These are phyloP conservation scores for Oxyscelio sp. DNA, from an alignment of 2,888 invertebrate genomes.

Conservation along the genomic window DNA sequence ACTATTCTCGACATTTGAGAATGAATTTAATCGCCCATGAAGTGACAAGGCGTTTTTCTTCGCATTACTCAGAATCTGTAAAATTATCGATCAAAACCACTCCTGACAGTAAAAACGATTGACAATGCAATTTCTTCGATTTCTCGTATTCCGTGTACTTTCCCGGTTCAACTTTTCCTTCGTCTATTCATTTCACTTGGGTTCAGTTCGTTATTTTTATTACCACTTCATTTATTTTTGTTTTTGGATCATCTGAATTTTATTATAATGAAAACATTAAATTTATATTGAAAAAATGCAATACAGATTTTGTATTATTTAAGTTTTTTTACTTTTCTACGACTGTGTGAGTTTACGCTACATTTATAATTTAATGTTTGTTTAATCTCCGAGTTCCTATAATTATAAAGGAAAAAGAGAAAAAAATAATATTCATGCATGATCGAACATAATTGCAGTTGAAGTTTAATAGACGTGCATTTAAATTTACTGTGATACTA, in stretches of 20 bases:
- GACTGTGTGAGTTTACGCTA: too few relatives aligned
- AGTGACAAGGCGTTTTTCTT: conserved; percentile 59
- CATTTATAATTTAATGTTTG: conserved; percentile 17
- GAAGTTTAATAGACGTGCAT: conserved; percentile 30
- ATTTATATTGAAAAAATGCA: too few relatives aligned
- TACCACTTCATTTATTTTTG: conserved; percentile 24
- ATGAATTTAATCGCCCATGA: conserved; percentile 54
- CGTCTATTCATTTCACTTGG: conserved; percentile 27
- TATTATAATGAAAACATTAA: neutral
- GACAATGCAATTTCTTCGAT: conserved; percentile 70
- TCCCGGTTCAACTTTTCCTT: conserved; percentile 66
- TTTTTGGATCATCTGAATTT: neutral
- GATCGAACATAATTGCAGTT: conserved; percentile 41
- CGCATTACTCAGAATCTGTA: conserved; percentile 53
- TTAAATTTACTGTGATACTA: conserved; percentile 17
- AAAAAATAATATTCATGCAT: conserved; percentile 43
- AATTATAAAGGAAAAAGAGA: conserved; percentile 27
- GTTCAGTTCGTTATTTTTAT: conserved; percentile 43
- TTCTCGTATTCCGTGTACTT: conserved; percentile 59
- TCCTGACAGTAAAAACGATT: conserved; percentile 56
- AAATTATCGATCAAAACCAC: conserved; percentile 61
- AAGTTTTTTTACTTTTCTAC: conserved; percentile 1
- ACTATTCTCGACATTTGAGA: conserved; percentile 19
- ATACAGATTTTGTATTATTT: neutral
- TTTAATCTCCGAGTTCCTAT: conserved; percentile 35